phyloP scores from a whole-genome alignment of 2,113 vertebrate genomes.

The Calyptommatus sinebrachiatus region DNA sequence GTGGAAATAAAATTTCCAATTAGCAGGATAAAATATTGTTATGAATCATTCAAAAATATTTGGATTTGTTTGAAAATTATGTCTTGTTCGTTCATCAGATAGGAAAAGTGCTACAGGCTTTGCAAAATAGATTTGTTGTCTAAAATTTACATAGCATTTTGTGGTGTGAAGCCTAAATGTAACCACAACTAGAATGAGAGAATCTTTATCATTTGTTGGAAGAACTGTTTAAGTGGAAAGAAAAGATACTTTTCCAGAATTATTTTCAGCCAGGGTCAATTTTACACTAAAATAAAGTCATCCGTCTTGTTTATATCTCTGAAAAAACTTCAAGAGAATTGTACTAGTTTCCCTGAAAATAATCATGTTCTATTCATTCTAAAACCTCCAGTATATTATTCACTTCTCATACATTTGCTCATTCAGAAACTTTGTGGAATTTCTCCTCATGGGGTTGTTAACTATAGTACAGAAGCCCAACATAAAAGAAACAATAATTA shows the following conservation, averaged over 20 bases:
- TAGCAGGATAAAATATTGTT: background rate
- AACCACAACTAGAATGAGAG: background rate
- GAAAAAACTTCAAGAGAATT: too few species aligned
- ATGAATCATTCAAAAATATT: background rate
- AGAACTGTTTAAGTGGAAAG: too few species aligned
- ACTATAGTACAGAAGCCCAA: too few species aligned
- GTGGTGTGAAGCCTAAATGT: background rate
- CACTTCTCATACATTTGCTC: too few species aligned
- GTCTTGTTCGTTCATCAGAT: background rate
- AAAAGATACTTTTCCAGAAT: background rate
- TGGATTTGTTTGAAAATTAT: background rate
- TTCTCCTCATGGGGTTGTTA: too few species aligned
- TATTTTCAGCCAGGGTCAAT: background rate
- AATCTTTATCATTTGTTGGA: background rate
- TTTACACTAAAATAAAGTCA: background rate
- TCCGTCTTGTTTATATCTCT: too few species aligned
- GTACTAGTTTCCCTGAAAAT: too few species aligned
- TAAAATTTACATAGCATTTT: background rate
- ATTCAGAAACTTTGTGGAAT: too few species aligned
- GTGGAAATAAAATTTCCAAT: background rate
- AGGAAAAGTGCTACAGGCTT: fast-evolving
- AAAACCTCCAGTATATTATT: too few species aligned
- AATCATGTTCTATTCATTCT: too few species aligned
- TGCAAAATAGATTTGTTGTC: background rate
- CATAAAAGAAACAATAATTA: too few species aligned